A percentile compares a stretch with the other conserved stretches of the same genome.
Conservation (phyloP, 2,888 invertebrate species). For the Anaspis maculata region DNA sequence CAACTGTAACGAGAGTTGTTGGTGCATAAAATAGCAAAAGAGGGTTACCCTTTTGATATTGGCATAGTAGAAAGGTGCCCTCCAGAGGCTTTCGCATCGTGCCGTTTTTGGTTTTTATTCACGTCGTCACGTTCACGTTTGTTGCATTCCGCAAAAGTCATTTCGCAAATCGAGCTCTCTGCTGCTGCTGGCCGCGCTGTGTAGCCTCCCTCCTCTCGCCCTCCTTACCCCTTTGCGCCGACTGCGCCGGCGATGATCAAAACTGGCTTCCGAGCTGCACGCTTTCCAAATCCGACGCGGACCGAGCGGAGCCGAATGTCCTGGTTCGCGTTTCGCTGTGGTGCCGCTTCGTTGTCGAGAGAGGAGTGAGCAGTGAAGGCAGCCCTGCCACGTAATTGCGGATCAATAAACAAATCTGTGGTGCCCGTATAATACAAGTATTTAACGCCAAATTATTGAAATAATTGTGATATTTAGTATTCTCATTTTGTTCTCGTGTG, state of each 20-base stretch:
- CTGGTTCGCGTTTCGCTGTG: constrained; percentile 5
- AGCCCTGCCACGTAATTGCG: constrained; percentile 40
- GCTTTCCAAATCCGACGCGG: constrained; percentile 28
- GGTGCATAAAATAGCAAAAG: too few species aligned
- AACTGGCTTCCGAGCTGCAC: constrained; percentile 27
- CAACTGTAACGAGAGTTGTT: too few species aligned
- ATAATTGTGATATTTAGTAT: constrained; percentile 44
- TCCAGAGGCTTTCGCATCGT: too few species aligned
- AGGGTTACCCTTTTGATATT: too few species aligned
- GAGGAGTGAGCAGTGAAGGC: constrained; percentile 21
- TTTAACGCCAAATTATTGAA: constrained; percentile 43
- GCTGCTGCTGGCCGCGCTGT: too few species aligned
- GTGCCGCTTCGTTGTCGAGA: constrained; percentile 12
- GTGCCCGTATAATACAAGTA: constrained; percentile 38
- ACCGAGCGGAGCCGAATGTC: constrained; percentile 9
- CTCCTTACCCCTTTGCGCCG: too few species aligned
- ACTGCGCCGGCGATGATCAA: constrained; percentile 25
- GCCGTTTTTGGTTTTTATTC: too few species aligned
- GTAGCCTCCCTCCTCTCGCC: too few species aligned
- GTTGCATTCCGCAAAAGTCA: too few species aligned
- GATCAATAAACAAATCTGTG: constrained; percentile 40
- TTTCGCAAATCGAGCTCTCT: too few species aligned
- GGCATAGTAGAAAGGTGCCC: too few species aligned
- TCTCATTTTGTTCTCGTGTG: constrained; percentile 37
- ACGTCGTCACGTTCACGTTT: too few species aligned